Evolutionary conservation across 2,888 invertebrate species (phyloP).

Genomic region (Rhingia rostrata): DNA sequence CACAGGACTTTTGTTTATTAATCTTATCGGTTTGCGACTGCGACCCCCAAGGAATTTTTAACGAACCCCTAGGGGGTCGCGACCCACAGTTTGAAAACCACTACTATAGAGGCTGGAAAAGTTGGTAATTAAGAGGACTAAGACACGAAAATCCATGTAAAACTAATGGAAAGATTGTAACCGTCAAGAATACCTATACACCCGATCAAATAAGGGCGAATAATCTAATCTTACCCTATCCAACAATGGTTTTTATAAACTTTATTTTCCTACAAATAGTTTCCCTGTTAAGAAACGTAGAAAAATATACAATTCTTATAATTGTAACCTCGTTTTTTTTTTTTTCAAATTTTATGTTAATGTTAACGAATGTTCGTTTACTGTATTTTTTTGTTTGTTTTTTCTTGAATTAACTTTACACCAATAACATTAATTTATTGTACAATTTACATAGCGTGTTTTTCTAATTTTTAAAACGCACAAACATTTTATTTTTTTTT

Average conservation of each 20-base stretch:
- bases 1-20: no score
- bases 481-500: background rate
- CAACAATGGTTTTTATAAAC: background rate
- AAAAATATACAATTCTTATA: conserved; percentile 67
- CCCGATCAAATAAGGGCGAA: no score
- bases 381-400: conserved; percentile 21
- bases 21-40: no score
- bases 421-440: conserved; percentile 19
- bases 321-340: conserved; percentile 18
- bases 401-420: conserved; percentile 12
- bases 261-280: conserved; percentile 36
- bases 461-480: background rate
- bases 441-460: conserved; percentile 11
- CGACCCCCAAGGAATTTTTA: no score
- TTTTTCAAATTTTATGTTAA: conserved; percentile 6
- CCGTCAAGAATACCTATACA: no score
- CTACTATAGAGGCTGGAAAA: no score
- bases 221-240: no score
- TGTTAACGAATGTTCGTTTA: conserved; percentile 20
- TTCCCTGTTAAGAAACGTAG: conserved; percentile 57
- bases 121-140: no score
- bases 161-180: no score
- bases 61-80: no score
- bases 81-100: no score
- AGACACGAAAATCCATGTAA: no score